Evolutionary conservation across 2,113 vertebrate species (phyloP), one percentile per base, ranked within the genome.

Genomic region (Phodopus roborovskii): DNA sequence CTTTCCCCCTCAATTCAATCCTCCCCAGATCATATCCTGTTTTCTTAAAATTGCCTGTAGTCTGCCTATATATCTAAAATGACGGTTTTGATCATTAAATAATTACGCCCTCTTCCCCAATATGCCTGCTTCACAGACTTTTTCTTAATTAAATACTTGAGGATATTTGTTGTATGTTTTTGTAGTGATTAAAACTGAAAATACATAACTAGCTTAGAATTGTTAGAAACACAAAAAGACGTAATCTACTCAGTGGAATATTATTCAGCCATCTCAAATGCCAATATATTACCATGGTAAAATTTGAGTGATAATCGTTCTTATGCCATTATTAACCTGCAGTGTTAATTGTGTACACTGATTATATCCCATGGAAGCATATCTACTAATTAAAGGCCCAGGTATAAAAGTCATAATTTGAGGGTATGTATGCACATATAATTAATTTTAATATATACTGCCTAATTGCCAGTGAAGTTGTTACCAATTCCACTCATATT

Each of bases 21-120:
- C 48, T 92, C 28, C 42, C 26, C 19, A 75, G 88, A 45, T 82
- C 22, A n/a, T 36, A 39, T 58, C 22, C 60, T 93, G 7, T 81
- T 28, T 64, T 94, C 83, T 88, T 86, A 88, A 96, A 94, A 92
- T 92, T 77, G n/a, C 73, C n/a, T 89, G 77, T 91, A 88, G 22
- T 78, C 82, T 30, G 7, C 36, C 78, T 39, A 48, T 22, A 94
- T 92, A 28, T 87, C 30, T 85, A 86, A 75, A 26, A 50, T 50
- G 10, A 88, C 6, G 39, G 62, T 93, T 96, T 87, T 81, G 74
- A 13, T 62, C 45, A 60, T 92, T 96, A 84, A 90, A 42, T 88
- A 28, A 83, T 68, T 94, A 56, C 85, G 6, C 53, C 66, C 16
- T 93, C 48, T 93, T 93, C 83, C 26, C 58, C 1, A 88, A 0